Percentiles rank a stretch among this genome's conserved stretches.
phyloP scores from a whole-genome alignment of 2,113 vertebrate genomes.

The Pelvicachromis taeniatus region DNA sequence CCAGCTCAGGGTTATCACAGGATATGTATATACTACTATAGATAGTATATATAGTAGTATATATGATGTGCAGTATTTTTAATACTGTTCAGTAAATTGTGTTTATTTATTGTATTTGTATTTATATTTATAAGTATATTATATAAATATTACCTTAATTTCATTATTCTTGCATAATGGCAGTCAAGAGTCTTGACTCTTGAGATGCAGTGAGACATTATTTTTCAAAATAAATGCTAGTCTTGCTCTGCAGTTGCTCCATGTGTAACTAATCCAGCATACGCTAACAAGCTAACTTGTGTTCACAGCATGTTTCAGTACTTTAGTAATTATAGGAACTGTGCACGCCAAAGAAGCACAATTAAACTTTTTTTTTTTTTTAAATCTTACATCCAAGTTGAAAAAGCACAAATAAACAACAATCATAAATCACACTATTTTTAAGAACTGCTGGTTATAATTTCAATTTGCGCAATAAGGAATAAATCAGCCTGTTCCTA shows the following conservation, averaged over 20 bases:
- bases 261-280: background rate
- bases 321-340: background rate
- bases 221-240: background rate
- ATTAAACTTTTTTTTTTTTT: background rate
- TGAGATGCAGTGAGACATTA: background rate
- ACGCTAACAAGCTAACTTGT: background rate
- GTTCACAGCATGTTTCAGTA: background rate
- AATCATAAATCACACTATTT: background rate
- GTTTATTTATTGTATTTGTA: background rate
- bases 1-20: background rate
- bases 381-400: background rate
- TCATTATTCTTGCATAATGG: background rate
- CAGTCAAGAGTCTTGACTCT: background rate
- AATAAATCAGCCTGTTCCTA: background rate
- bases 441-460: background rate
- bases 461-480: background rate
- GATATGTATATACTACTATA: background rate
- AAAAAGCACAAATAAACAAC: background rate
- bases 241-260: background rate
- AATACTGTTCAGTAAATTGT: background rate
- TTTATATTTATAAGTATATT: background rate
- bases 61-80: too few relatives aligned
- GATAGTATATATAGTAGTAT: background rate
- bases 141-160: background rate
- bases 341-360: background rate